A percentile compares a stretch with the other conserved stretches of the same genome.
Conservation (phyloP, 2,113 vertebrate genomes). For the Cynopterus brachyotis region DNA sequence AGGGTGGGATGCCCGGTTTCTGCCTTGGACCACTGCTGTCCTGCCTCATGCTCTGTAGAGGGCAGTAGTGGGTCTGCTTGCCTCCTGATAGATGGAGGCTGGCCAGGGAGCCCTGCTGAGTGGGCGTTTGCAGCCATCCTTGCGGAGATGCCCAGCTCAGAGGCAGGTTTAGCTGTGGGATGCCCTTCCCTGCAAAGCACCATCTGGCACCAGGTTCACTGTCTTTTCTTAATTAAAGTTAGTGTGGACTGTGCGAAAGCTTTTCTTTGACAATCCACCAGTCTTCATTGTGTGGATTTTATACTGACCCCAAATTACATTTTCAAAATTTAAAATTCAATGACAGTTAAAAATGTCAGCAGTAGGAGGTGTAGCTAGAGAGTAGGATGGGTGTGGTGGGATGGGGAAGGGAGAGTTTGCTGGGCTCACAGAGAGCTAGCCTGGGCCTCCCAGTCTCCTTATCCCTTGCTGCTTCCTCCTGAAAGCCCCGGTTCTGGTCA, state of each 20-base stretch:
- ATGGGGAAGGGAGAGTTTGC: not conserved
- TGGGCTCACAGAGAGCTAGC: not conserved
- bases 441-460: not conserved
- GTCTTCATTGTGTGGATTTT: not conserved
- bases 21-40: too few species aligned
- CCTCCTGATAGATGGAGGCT: not conserved
- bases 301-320: not conserved
- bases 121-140: slow-evolving; percentile 23
- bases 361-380: slow-evolving; percentile 13
- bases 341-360: slow-evolving; percentile 3
- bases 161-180: slow-evolving; percentile 62
- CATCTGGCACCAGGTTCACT: slow-evolving; percentile 52
- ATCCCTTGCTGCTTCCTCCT: not conserved
- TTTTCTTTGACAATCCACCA: not conserved
- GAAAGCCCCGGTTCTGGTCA: not conserved
- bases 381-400: not conserved
- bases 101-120: not conserved
- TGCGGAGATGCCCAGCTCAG: not conserved
- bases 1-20: not conserved
- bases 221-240: slow-evolving; percentile 72
- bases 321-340: not conserved
- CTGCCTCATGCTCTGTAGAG: not conserved
- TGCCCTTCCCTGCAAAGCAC: slow-evolving; percentile 47
- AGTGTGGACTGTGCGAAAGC: not conserved
- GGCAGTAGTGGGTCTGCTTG: not conserved